Percentiles rank a stretch among this genome's conserved stretches.
Conservation (phyloP, 2,797 vertebrate genomes). For the Dryobates pubescens region DNA sequence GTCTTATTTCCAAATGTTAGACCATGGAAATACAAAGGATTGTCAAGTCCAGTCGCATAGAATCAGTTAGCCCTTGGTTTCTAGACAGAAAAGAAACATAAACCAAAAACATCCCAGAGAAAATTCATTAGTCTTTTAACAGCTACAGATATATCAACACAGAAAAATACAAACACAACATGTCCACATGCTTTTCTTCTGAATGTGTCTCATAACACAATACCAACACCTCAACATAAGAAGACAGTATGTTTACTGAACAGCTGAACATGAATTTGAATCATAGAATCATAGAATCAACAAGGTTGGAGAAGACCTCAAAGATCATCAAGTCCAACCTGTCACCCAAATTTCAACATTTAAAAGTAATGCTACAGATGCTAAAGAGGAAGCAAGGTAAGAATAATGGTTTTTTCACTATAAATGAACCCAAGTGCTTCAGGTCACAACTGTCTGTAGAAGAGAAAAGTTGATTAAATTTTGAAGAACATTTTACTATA, state of each 20-base stretch:
- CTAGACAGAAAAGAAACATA: background rate
- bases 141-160: background rate
- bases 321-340: too few species aligned
- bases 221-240: background rate
- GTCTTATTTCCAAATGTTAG: background rate
- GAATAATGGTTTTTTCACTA: background rate
- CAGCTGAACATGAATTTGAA: background rate
- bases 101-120: background rate
- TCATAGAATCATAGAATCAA: too few species aligned
- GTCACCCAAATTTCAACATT: background rate
- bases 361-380: background rate
- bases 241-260: background rate
- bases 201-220: background rate
- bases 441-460: background rate
- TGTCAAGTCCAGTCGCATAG: background rate
- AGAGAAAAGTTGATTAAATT: background rate
- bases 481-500: background rate
- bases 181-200: background rate
- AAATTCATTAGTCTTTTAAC: background rate
- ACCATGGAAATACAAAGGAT: background rate
- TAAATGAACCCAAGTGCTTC: background rate
- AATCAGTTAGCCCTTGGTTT: background rate
- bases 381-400: background rate
- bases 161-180: background rate
- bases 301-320: too few species aligned